phyloP scores from a whole-genome alignment of 2,113 vertebrate species.

The Nannobrachium achirus region DNA sequence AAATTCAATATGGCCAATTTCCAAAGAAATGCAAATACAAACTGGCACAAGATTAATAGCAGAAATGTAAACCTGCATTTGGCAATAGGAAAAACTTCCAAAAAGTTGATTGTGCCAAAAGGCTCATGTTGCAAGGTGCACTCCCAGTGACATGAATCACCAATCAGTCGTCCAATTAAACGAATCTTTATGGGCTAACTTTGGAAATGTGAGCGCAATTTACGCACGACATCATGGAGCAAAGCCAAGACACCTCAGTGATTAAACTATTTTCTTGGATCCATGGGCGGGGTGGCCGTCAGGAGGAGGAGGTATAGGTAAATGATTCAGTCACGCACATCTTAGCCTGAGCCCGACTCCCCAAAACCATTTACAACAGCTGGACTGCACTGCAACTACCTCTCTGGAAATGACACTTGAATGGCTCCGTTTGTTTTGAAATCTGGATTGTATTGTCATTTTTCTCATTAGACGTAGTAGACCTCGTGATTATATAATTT shows the following conservation, averaged over 20 bases:
- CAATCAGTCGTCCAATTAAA: constrained; percentile 4
- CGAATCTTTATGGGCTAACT: constrained; percentile 22
- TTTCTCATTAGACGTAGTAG: background rate
- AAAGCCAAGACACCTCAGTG: constrained; percentile 20
- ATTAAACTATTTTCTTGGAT: constrained; percentile 22
- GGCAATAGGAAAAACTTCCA: constrained; percentile 33
- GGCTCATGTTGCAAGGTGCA: constrained; percentile 35
- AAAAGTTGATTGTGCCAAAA: constrained; percentile 32
- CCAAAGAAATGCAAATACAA: background rate
- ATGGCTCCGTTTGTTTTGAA: background rate
- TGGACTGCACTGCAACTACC: background rate
- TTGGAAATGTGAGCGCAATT: background rate
- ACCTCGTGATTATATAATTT: background rate
- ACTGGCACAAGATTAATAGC: constrained; percentile 40
- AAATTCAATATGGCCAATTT: too few relatives aligned
- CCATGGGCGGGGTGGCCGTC: constrained; percentile 7
- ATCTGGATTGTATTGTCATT: background rate
- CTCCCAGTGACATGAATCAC: constrained; percentile 18
- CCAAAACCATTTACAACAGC: constrained; percentile 7
- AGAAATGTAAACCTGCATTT: constrained; percentile 39
- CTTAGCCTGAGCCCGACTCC: background rate
- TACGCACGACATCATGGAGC: constrained; percentile 2
- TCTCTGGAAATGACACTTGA: background rate
- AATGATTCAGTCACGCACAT: constrained; percentile 43
- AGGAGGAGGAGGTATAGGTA: constrained; percentile 12